These are phyloP conservation scores for Nycticorax nycticorax DNA, from an alignment of 2,113 vertebrate species.

Conservation along the genomic window DNA sequence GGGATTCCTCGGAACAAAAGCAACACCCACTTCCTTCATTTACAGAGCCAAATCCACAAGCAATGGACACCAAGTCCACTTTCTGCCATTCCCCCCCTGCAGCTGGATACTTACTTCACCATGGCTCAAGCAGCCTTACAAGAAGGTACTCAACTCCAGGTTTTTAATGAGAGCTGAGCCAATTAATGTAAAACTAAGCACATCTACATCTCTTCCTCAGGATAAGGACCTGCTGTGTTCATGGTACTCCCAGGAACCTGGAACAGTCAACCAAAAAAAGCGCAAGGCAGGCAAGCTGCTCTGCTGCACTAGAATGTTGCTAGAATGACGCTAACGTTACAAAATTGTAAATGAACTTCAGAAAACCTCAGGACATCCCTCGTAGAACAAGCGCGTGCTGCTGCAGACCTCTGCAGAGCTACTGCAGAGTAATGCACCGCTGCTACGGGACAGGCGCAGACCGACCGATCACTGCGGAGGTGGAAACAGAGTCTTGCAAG, in stretches of 20 bases:
- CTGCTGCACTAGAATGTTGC: not conserved
- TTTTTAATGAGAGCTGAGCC: not conserved
- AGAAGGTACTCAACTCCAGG: not conserved
- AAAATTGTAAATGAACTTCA: not conserved
- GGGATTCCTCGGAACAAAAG: not conserved
- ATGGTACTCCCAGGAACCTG: not conserved
- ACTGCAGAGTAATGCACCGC: not conserved
- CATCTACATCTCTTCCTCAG: not conserved
- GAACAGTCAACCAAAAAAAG: not conserved
- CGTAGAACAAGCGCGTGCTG: fast-evolving
- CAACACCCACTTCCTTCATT: not conserved
- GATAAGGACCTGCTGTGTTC: not conserved
- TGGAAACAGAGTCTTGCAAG: not conserved
- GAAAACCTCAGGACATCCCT: not conserved
- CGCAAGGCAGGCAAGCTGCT: not conserved
- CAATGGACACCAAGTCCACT: not conserved
- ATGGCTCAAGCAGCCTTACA: not conserved
- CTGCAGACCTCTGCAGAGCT: not conserved
- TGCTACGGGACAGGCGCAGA: fast-evolving
- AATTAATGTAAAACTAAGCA: not conserved
- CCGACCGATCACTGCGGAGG: fast-evolving
- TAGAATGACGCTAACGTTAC: not conserved
- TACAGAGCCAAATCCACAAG: not conserved
- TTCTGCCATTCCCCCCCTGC: not conserved
- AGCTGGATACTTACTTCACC: not conserved